A percentile compares a stretch with the other conserved stretches of the same genome.
These are phyloP conservation scores for Eptatretus burgeri DNA, from an alignment of 2,113 vertebrate genomes.

Conservation along the genomic window DNA sequence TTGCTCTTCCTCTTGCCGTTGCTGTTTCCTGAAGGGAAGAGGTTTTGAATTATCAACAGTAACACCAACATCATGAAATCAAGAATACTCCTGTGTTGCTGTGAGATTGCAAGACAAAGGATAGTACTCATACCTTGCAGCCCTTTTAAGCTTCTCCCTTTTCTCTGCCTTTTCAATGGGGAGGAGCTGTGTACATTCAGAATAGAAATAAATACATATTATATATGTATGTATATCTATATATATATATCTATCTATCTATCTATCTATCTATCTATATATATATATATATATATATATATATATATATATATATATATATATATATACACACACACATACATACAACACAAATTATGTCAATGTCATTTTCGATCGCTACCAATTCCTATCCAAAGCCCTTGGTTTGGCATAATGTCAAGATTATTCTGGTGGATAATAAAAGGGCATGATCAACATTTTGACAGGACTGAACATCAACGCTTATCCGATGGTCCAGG, in stretches of 20 bases:
- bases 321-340: neutral
- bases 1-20: conserved; percentile 14
- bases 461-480: too few relatives aligned
- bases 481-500: too few relatives aligned
- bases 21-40: neutral
- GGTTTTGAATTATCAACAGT: neutral
- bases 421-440: too few relatives aligned
- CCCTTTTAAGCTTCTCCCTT: conserved; percentile 26
- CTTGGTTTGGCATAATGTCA: too few relatives aligned
- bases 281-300: neutral
- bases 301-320: conserved; percentile 17
- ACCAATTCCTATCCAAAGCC: too few relatives aligned
- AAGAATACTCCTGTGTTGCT: neutral
- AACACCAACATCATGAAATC: neutral
- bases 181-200: conserved; percentile 27
- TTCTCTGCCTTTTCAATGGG: conserved; percentile 58
- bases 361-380: too few relatives aligned
- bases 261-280: too few relatives aligned
- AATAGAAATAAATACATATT: conserved; percentile 9
- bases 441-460: too few relatives aligned
- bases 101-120: neutral
- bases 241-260: too few relatives aligned
- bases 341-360: too few relatives aligned
- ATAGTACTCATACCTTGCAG: neutral
- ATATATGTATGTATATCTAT: too few relatives aligned